Conservation (phyloP, 2,797 vertebrate species). For the Fringilla coelebs region DNA sequence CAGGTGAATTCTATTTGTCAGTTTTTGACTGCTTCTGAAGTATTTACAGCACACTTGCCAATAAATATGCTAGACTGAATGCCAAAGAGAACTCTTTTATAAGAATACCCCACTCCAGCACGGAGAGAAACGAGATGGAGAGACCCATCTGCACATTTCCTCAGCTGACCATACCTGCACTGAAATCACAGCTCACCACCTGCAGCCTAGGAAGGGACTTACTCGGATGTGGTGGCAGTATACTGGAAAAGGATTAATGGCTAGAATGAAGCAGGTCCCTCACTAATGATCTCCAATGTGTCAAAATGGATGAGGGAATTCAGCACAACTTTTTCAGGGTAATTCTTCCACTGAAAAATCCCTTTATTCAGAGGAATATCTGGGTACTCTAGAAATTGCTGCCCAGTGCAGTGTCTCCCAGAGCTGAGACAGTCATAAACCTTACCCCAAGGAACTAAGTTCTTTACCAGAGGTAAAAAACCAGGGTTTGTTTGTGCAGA, state of each 20-base stretch:
- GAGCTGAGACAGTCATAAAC: not conserved
- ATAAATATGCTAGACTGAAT: not conserved
- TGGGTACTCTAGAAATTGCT: not conserved
- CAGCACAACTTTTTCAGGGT: not conserved
- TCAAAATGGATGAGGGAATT: not conserved
- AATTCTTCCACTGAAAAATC: not conserved
- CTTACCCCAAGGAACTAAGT: rapidly evolving
- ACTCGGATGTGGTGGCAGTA: not conserved
- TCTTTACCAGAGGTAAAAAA: not conserved
- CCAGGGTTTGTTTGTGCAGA: rapidly evolving
- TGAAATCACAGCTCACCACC: not conserved
- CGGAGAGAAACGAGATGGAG: not conserved
- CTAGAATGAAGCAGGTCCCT: not conserved
- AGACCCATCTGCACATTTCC: not conserved
- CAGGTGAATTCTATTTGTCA: not conserved
- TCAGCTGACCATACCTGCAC: not conserved
- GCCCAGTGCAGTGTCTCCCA: not conserved
- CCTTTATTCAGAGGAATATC: not conserved
- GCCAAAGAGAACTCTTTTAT: not conserved
- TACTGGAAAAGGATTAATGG: not conserved
- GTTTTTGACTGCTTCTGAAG: not conserved
- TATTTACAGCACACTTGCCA: not conserved
- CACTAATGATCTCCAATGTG: rapidly evolving
- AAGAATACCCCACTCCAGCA: not conserved
- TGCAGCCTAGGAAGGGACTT: not conserved